phyloP scores from a whole-genome alignment of 2,113 vertebrate genomes.

The Leptobrachium ailaonicum region DNA sequence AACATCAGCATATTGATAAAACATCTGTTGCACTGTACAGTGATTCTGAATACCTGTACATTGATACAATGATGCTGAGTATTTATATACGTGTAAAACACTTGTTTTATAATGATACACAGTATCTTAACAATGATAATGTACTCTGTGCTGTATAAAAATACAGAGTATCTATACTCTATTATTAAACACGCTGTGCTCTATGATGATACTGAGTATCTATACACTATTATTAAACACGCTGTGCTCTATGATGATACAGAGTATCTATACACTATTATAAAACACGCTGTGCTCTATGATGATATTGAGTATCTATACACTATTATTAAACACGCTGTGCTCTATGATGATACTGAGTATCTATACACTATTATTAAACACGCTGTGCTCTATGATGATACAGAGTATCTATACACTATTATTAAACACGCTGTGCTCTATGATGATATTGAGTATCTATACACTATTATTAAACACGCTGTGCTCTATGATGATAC shows the following conservation, averaged over 20 bases:
- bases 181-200: background rate
- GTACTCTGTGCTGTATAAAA: too few species aligned
- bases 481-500: background rate
- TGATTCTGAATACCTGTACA: too few species aligned
- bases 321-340: background rate
- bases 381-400: background rate
- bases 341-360: background rate
- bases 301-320: background rate
- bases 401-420: background rate
- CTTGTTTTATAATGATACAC: too few species aligned
- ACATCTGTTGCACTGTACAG: too few species aligned
- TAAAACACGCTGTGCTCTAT: too few species aligned
- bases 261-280: too few species aligned
- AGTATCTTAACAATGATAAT: too few species aligned
- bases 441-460: background rate
- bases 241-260: slow-evolving; percentile 80
- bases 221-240: slow-evolving; percentile 59
- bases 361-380: background rate
- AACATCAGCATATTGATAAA: too few species aligned
- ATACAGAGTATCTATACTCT: too few species aligned
- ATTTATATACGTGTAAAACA: too few species aligned
- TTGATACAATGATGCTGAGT: too few species aligned
- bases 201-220: background rate
- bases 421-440: too few species aligned
- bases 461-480: background rate